Conservation (phyloP, 2,113 vertebrate species). For the Paramormyrops kingsleyae region DNA sequence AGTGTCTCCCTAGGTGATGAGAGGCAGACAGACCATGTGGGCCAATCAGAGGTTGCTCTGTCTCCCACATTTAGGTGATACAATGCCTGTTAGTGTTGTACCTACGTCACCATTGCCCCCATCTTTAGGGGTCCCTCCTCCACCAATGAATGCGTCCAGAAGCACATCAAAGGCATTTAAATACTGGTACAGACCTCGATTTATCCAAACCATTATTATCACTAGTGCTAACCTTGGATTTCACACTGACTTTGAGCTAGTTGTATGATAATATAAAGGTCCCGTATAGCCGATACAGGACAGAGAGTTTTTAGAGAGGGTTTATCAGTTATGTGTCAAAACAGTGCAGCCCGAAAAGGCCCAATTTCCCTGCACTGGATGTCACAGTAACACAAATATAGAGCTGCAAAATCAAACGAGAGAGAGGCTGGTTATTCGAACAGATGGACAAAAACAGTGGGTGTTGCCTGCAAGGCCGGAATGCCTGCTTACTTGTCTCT, state of each 20-base stretch:
- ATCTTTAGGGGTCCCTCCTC: background rate
- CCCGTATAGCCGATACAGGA: background rate
- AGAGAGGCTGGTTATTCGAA: background rate
- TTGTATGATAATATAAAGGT: background rate
- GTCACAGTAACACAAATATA: constrained; percentile 6
- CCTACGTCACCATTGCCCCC: background rate
- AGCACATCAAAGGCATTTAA: background rate
- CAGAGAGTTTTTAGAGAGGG: background rate
- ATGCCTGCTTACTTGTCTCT: constrained; percentile 7
- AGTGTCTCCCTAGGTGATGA: background rate
- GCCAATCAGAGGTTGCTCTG: background rate
- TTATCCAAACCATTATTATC: background rate
- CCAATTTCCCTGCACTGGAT: background rate
- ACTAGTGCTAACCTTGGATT: no score
- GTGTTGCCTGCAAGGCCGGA: background rate
- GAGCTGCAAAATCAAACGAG: constrained; percentile 4
- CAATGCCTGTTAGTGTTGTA: background rate
- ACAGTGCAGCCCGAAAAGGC: background rate
- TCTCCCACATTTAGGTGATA: background rate
- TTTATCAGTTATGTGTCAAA: background rate
- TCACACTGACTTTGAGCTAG: background rate
- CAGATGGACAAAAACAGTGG: constrained; percentile 14
- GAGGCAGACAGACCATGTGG: background rate
- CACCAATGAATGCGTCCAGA: background rate
- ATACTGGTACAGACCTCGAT: background rate